Base-by-base conservation (phyloP, 2,888 invertebrate genomes). In the Drymonia ruficornis region DNA sequence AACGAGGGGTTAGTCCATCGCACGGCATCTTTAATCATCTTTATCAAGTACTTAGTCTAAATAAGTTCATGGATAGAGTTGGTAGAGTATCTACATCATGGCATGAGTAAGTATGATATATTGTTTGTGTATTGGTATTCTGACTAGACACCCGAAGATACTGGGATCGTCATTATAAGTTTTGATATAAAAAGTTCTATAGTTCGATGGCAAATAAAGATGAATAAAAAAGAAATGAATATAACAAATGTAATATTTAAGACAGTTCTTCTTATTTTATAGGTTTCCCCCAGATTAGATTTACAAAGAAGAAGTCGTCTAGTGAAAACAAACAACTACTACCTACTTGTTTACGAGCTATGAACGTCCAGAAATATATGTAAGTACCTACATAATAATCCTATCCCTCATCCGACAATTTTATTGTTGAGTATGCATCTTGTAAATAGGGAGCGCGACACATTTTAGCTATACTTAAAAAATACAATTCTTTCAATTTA, bases 271-370 rank as follows among this genome's bases (percentile, higher is more conserved):
- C 50, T 64, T 53, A 56, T 72, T 69, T 70, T 64, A 69, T 63
- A 50, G 49, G 55, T 50, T 47, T 63, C 52, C 49, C 69, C 63
- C 18, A 47, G 56, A 42, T 55, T 58, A 61, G 47, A 62, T 62
- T 49, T 50, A 16, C 29, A 36, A 44, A 50, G 42, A 59, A 72
- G 57, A 58, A 59, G 53, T 16, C 31, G 50, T 57, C 55, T 48
- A 61, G 54, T 61, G 56, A 67, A 71, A 71, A 66, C 72, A 75
- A 75, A 70, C 63, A 68, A 65, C n/a, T 23, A 7, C 4, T 13
- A 36, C 11, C 63, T 65, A 57, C 59, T 66, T 65, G 65, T 78
- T 78, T 78, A 78, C 66, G 70, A 76, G 69, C 67, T 67, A 56
- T 53, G 53, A 53, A 67, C 69, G 63, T 63, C 66, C 65, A 70